A percentile compares a stretch with the other conserved stretches of the same genome.
These are phyloP conservation scores for Nomada lathburiana DNA, from an alignment of 2,888 invertebrate genomes.

Conservation along the genomic window DNA sequence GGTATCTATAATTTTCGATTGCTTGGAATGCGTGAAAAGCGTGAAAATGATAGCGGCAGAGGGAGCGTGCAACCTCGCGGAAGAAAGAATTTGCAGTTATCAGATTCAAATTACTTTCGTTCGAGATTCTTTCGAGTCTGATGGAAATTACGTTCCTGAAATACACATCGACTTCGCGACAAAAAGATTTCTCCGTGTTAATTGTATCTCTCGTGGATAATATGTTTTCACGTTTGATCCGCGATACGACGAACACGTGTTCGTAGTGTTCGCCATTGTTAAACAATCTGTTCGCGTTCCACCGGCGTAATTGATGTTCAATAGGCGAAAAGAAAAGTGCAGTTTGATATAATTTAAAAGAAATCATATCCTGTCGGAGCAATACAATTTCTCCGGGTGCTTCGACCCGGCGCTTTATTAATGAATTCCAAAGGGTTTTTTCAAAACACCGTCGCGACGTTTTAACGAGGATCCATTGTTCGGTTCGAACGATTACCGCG, in stretches of 20 bases:
- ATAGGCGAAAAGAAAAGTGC: background rate
- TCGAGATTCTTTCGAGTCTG: background rate
- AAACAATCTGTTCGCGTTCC: no score
- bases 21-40: slow-evolving; percentile 17
- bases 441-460: background rate
- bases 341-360: background rate
- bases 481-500: background rate
- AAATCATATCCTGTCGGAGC: background rate
- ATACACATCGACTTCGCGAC: no score
- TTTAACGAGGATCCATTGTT: background rate
- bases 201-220: no score
- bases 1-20: slow-evolving; percentile 23
- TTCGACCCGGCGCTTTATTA: background rate
- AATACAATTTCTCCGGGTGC: background rate
- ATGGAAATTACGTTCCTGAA: background rate
- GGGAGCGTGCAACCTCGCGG: background rate
- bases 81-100: background rate
- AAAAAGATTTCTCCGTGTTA: no score
- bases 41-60: background rate
- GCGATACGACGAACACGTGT: no score
- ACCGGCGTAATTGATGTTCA: background rate
- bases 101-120: no score
- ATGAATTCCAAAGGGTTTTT: background rate
- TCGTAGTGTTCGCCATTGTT: no score
- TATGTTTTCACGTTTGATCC: no score